Conservation (phyloP, 2,888 invertebrate genomes). For the Lasioglossum pauxillum region DNA sequence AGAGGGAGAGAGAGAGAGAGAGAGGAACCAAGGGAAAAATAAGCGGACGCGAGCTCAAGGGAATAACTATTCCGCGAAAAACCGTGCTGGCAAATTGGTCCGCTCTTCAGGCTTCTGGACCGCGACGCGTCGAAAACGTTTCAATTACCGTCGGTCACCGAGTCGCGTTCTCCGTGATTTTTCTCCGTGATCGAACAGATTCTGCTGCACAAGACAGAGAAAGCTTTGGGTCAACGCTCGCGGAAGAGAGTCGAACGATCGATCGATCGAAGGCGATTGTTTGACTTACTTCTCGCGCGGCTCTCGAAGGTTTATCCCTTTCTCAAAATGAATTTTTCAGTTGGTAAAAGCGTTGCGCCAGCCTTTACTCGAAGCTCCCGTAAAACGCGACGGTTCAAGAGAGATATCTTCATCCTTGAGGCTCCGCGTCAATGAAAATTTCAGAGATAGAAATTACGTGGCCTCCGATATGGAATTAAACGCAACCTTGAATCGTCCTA, state of each 20-base stretch:
- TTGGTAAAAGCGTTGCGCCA: neutral
- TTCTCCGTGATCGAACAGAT: neutral
- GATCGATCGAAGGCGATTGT: neutral
- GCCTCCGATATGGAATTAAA: neutral
- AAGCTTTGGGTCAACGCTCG: constrained; percentile 5
- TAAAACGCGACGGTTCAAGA: neutral
- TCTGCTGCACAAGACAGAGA: neutral
- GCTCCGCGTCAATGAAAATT: neutral
- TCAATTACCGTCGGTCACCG: neutral
- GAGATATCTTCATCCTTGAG: neutral
- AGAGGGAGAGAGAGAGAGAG: neutral
- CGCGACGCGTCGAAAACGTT: neutral
- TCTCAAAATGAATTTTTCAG: neutral
- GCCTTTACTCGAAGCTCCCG: neutral
- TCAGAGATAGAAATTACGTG: neutral
- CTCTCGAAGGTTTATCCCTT: neutral
- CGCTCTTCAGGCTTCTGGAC: constrained; percentile 18
- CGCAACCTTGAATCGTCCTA: neutral
- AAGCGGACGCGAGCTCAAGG: neutral
- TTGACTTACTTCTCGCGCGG: neutral
- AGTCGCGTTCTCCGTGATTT: neutral
- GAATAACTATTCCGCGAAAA: constrained; percentile 26
- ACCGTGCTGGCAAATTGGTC: constrained; percentile 40
- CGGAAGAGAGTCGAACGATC: neutral
- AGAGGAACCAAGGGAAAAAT: neutral